Base-by-base conservation (phyloP, 2,888 invertebrate genomes). In the Myopa testacea region DNA sequence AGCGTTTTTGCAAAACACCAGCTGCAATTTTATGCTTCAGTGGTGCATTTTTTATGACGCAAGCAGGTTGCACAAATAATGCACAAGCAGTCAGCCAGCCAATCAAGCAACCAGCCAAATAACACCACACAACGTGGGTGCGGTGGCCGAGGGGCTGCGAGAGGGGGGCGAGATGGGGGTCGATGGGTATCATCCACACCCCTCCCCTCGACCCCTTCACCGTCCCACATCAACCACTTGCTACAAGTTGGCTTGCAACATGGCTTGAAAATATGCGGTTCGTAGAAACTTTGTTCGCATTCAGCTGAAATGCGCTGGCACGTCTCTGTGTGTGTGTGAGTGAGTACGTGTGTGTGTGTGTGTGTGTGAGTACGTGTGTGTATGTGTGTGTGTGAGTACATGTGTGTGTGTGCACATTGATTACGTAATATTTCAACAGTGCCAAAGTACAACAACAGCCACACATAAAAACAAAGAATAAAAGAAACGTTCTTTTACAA, bases 21-120 rank as follows among this genome's bases (percentile, higher is more conserved):
- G 84, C 85, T 86, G 85, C 84, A 82, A 81, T 82, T 82, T 82
- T 81, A 83, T 84, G 84, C 82, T 82, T 81, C 82, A 80, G 81
- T 85, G 79, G 80, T 86, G 84, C 83, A 86, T 86, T 86, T 86
- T 86, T 86, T 83, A 87, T 87, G 84, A 80, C 81, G 81, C 83
- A 85, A 84, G 83, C 85, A 83, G 84, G 84, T 83, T 85, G 84
- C 83, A 86, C 85, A 86, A 86, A 86, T 86, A 87, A 84, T 83
- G 84, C 84, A 85, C 81, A 82, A 85, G 34, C 58, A 75, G 84
- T 82, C 86, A 87, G 85, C 86, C 86, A 84, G 85, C 83, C 86
- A 87, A 86, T 87, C 86, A 85, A 85, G 84, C 85, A 83, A 8
- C 58, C 67, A 75, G 12, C 19, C 67, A 55, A 26, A 26, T 26